A percentile compares a stretch with the other conserved stretches of the same genome.
Conservation (phyloP, 2,888 invertebrate species). For the Thereva nobilitata region DNA sequence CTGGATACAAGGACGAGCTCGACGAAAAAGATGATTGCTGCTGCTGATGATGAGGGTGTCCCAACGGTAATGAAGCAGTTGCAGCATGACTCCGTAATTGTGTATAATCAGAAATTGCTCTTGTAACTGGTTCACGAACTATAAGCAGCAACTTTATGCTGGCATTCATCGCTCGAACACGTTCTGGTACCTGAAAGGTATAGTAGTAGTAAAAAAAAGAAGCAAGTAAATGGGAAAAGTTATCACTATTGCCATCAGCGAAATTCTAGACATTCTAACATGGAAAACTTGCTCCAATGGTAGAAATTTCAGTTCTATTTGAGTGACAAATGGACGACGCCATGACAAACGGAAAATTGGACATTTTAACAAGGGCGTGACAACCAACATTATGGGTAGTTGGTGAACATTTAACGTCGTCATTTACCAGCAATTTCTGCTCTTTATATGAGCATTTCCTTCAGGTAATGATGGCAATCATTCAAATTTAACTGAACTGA, state of each 20-base stretch:
- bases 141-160: conserved; percentile 89
- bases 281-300: conserved; percentile 2
- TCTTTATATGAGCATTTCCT: too few species aligned
- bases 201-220: neutral
- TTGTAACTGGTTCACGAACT: conserved; percentile 92
- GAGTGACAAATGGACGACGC: too few species aligned
- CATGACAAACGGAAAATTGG: too few species aligned
- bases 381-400: too few species aligned
- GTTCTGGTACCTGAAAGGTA: conserved; percentile 76
- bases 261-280: conserved; percentile 1
- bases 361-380: too few species aligned
- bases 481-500: too few species aligned
- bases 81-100: conserved; percentile 85
- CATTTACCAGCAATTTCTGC: too few species aligned
- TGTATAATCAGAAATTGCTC: conserved; percentile 96
- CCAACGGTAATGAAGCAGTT: conserved; percentile 67
- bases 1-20: conserved; percentile 15
- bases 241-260: neutral
- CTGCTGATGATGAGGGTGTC: conserved; percentile 22
- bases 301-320: neutral
- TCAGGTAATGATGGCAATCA: too few species aligned
- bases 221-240: neutral
- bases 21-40: conserved; percentile 23
- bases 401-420: too few species aligned
- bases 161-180: conserved; percentile 92